Percentiles rank a stretch among this genome's conserved stretches.
Conservation (phyloP, 2,888 invertebrate species). For the Acheta domesticus region DNA sequence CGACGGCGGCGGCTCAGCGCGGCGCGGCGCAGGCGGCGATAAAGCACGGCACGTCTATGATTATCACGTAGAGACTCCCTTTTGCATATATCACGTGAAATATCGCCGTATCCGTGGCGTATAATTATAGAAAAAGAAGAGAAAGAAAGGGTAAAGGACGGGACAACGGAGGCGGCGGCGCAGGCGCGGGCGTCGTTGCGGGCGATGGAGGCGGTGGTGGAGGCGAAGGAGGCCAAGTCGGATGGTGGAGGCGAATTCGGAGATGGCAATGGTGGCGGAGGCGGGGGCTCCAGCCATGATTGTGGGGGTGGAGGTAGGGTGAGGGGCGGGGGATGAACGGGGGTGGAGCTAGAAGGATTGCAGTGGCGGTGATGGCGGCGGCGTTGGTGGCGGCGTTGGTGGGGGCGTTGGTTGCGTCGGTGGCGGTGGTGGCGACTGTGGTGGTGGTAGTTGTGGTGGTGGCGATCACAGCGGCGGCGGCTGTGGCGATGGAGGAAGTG, state of each 20-base stretch:
- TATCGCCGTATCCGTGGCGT: slow-evolving; percentile 5
- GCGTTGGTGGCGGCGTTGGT: no score
- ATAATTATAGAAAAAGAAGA: not conserved
- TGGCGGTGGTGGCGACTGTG: no score
- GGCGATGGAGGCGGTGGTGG: not conserved
- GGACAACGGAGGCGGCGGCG: not conserved
- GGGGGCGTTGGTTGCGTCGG: no score
- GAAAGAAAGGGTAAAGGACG: not conserved
- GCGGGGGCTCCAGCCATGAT: no score
- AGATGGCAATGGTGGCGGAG: not conserved
- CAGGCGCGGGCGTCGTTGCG: not conserved
- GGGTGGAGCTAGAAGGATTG: no score
- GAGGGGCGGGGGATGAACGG: no score
- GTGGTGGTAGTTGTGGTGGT: no score
- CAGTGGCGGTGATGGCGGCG: no score
- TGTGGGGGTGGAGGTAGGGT: no score
- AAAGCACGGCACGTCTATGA: slow-evolving; percentile 18
- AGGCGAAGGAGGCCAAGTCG: not conserved
- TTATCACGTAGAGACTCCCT: not conserved
- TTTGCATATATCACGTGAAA: slow-evolving; percentile 9
- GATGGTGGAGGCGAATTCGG: not conserved
- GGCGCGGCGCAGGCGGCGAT: not conserved
- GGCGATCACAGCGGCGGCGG: no score
- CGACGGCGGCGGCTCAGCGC: not conserved
- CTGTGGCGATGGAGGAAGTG: no score